Base-by-base conservation (phyloP, 2,797 vertebrate species). In the Alcedo quadribrachys region DNA sequence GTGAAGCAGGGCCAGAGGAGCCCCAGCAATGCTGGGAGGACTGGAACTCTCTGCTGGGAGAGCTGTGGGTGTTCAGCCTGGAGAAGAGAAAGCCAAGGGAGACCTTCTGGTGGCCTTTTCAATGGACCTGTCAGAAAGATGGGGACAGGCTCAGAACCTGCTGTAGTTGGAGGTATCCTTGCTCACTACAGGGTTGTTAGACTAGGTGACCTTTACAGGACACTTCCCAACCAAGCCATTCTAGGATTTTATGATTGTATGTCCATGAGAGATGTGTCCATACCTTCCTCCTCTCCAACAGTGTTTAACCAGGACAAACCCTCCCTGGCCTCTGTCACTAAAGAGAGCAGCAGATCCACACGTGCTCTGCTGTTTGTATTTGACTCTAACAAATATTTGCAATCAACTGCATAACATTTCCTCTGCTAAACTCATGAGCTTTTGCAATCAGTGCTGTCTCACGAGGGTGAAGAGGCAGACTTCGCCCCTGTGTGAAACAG, bases 251-350 rank as follows among this genome's bases (percentile, higher is more conserved):
- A 16, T 8, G 24, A 35, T 33, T 35, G 22, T 33, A 35, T 57
- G 25, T 17, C 57, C 50, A 20, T 35, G 42, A 5, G 73, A 53
- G 82, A 35, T 40, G 21, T 3, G 10, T 12, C 9, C 32, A 16
- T 27, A 22, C 8, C 12, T 45, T 37, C n/a, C 46, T 48, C n/a
- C 37, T 69, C 5, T 69, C 28, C 0, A 1, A 15, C 65, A 45
- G 28, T 66, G 80, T 94, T 81, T 90, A 69, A 30, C 8, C 67
- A 90, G 81, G 32, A 86, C 63, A 83, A 86, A 69, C 20, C 12
- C 20, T 74, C 35, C 53, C 9, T 40, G 50, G 42, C 43, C 82
- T 19, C 66, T 51, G 55, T 32, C 79, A 12, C 32, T 11, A 0
- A 57, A 22, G 28, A 11, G 15, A 68, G 48, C 48, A 53, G 62